Base-by-base conservation (phyloP, 2,113 vertebrate species). In the Morone chrysops region DNA sequence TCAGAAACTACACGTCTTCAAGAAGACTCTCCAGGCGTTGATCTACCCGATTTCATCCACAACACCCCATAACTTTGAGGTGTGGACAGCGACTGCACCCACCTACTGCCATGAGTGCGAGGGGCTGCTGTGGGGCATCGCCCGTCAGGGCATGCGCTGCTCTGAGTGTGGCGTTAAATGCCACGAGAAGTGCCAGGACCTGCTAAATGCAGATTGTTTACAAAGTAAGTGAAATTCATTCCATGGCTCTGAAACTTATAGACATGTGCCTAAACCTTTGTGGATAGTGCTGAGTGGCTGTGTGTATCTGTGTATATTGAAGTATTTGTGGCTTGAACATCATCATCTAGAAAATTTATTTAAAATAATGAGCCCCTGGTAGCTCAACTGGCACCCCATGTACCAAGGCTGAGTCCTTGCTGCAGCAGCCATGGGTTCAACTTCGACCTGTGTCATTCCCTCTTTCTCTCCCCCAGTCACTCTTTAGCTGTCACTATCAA, bases 21-120 rank as follows among this genome's bases (percentile, higher is more conserved):
- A 95, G 94, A 99, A 99, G 95, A 99, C 98, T 6, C 93, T 99
- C 36, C 98, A 99, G 91, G 98, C 98, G 13, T 75, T 99, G 91
- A 97, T 99, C 91, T 99, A 99, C 79, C 98, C 98, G 5, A 98
- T 99, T 90, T 99, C 98, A 67, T 99, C 97, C 69, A 99, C 98
- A 59, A 99, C 97, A 0, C 98, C 98, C 2, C 98, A 99, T 80
- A 98, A 98, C 86, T 99, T 99, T 3, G 98, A 99, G 91, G 96
- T 99, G 18, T 99, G 98, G 98, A 99, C 98, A 0, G 98, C 98
- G 16, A 99, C 98, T 0, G 97, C 98, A 1, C 98, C 98, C 67
- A 99, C 98, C 8, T 99, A 99, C 91, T 99, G 98, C 80, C 97
- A 98, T 11, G 98, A 99, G 89, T 99, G 98, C 12, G 98, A 99